Conservation (phyloP, 2,797 vertebrate species). For the Phaenicophaeus curvirostris region DNA sequence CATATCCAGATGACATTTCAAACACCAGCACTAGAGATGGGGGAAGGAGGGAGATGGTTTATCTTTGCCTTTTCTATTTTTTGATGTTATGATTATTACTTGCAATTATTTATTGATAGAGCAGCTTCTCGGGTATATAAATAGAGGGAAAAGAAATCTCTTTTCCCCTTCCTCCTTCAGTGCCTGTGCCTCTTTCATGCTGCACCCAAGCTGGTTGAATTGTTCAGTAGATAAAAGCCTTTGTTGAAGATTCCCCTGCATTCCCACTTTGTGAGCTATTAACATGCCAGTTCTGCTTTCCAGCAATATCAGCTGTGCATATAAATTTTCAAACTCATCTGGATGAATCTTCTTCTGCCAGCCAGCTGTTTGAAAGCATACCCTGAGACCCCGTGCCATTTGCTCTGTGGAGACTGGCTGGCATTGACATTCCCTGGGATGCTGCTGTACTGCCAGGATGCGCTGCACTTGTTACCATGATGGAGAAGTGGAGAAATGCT, state of each 20-base stretch:
- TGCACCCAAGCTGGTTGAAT: constrained; percentile 21
- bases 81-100: constrained; percentile 7
- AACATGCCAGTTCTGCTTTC: constrained; percentile 59
- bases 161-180: background rate
- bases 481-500: background rate
- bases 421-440: background rate
- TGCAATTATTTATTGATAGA: constrained; percentile 17
- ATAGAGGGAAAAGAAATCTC: background rate
- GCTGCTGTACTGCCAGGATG: background rate
- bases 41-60: background rate
- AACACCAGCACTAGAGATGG: background rate
- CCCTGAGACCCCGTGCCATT: background rate
- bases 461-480: background rate
- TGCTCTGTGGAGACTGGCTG: background rate
- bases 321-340: constrained; percentile 53
- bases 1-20: constrained; percentile 25
- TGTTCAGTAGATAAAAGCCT: constrained; percentile 17
- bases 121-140: background rate
- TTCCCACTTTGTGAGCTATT: constrained; percentile 23
- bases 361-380: constrained; percentile 38
- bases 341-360: constrained; percentile 29
- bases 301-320: constrained; percentile 62
- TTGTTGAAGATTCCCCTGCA: constrained; percentile 42
- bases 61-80: background rate
- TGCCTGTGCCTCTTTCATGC: background rate